Percentiles rank a stretch among this genome's conserved stretches.
These are phyloP conservation scores for Blomia tropicalis DNA, from an alignment of 2,888 invertebrate genomes.

Conservation along the genomic window DNA sequence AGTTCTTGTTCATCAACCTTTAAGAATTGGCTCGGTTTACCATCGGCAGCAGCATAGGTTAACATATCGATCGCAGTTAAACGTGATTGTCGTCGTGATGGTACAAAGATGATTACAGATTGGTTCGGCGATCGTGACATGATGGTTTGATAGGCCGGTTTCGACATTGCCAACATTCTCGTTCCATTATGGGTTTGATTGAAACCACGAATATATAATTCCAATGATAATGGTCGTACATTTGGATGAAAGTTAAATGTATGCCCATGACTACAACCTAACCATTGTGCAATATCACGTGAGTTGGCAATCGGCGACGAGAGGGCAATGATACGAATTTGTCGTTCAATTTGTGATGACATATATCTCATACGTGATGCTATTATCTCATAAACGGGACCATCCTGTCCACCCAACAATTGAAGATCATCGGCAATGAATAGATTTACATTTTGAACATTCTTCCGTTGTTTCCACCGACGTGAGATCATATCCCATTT, in stretches of 20 bases:
- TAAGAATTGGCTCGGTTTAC: slow-evolving; percentile 68
- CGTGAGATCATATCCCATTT: slow-evolving; percentile 97
- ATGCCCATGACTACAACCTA: slow-evolving; percentile 78
- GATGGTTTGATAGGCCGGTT: slow-evolving; percentile 87
- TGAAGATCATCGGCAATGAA: slow-evolving; percentile 95
- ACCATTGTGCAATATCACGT: slow-evolving; percentile 84
- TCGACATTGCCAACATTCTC: slow-evolving; percentile 88
- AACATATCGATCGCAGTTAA: slow-evolving; percentile 89
- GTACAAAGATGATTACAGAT: slow-evolving; percentile 77
- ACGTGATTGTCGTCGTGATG: slow-evolving; percentile 72
- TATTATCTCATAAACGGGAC: slow-evolving; percentile 79
- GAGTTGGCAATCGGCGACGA: slow-evolving; percentile 88
- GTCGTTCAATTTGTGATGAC: slow-evolving; percentile 66
- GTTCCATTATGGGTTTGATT: slow-evolving; percentile 95
- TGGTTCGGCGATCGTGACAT: slow-evolving; percentile 62
- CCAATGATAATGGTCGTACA: slow-evolving; percentile 81
- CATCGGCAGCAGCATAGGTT: slow-evolving; percentile 79
- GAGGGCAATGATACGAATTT: slow-evolving; percentile 80
- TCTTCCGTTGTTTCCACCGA: slow-evolving; percentile 96
- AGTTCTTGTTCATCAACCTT: slow-evolving; percentile 72
- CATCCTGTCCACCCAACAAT: slow-evolving; percentile 42
- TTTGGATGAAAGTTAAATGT: slow-evolving; percentile 98
- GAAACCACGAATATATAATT: slow-evolving; percentile 87
- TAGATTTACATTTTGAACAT: slow-evolving; percentile 86
- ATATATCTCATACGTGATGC: slow-evolving; percentile 81